Conservation (phyloP, 1,140 invertebrate genomes). For the Drusus annulatus region DNA sequence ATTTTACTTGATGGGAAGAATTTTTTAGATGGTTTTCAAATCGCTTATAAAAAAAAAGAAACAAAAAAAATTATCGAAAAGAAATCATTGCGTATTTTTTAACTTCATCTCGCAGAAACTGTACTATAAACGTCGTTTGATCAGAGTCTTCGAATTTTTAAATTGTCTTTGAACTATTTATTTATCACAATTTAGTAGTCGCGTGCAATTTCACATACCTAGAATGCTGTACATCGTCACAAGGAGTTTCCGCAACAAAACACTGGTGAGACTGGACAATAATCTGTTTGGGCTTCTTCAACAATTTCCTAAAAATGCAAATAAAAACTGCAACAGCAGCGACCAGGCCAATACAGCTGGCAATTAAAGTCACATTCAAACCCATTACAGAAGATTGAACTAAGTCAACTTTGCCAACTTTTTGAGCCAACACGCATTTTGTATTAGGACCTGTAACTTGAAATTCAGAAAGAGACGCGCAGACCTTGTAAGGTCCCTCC, state of each 20-base stretch:
- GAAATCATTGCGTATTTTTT: too few species aligned
- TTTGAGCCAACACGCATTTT: constrained; percentile 72
- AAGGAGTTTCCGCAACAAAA: constrained; percentile 70
- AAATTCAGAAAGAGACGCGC: constrained; percentile 67
- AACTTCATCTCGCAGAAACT: too few species aligned
- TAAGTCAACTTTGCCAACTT: constrained; percentile 64
- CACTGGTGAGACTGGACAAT: constrained; percentile 68
- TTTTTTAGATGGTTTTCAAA: too few species aligned
- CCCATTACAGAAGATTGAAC: constrained; percentile 68
- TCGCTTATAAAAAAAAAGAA: too few species aligned
- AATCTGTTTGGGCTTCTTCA: constrained; percentile 69
- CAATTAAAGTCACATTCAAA: constrained; percentile 71
- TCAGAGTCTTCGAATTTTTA: too few species aligned
- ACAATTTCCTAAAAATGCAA: constrained; percentile 72
- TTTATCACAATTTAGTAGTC: constrained; percentile 71
- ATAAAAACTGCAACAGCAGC: constrained; percentile 70
- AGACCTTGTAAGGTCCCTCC: constrained; percentile 69
- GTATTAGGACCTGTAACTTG: constrained; percentile 66
- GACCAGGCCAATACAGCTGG: constrained; percentile 71
- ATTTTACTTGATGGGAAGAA: too few species aligned
- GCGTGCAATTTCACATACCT: constrained; percentile 76
- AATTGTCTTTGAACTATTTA: too few species aligned
- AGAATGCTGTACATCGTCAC: constrained; percentile 70
- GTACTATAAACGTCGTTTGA: too few species aligned
- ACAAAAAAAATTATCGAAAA: too few species aligned